Evolutionary conservation across 1,140 invertebrate genomes (phyloP).

Genomic region (Dryas iulia): DNA sequence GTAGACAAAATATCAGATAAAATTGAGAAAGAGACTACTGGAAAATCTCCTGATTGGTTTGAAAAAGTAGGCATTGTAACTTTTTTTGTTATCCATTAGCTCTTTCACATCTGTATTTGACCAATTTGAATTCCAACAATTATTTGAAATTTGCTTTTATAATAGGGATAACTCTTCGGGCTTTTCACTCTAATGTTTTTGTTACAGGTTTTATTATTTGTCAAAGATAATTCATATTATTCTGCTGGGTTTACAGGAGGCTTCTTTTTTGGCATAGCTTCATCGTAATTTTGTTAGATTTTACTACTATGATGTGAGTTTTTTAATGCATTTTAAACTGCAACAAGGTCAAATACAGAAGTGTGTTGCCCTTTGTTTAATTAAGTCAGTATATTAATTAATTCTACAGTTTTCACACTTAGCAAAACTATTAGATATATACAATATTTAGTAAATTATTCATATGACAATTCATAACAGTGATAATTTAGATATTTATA

Average conservation of each 20-base stretch:
- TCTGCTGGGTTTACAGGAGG: conserved; percentile 92
- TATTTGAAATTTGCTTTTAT: conserved; percentile 1
- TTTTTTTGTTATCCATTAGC: background rate
- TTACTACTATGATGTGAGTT: conserved; percentile 31
- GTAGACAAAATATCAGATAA: conserved; percentile 91
- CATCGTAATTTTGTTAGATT: conserved; percentile 55
- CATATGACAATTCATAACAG: no score
- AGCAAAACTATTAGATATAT: no score
- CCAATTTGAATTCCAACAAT: conserved; percentile 6
- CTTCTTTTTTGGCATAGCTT: conserved; percentile 90
- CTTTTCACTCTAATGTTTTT: conserved; percentile 54
- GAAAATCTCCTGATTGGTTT: conserved; percentile 85
- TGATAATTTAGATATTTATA: no score
- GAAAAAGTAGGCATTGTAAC: conserved; percentile 86
- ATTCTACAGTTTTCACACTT: no score
- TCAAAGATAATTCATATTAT: conserved; percentile 87
- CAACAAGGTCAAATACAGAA: conserved; percentile 36
- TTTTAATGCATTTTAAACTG: background rate
- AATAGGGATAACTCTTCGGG: background rate
- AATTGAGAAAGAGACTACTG: conserved; percentile 88
- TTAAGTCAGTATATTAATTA: background rate
- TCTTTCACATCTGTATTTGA: conserved; percentile 32
- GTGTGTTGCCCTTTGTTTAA: conserved; percentile 6
- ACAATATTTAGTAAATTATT: no score
- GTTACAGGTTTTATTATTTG: conserved; percentile 88